These are phyloP conservation scores for Enteromius anoplus DNA, from an alignment of 2,797 vertebrate species.

Conservation along the genomic window DNA sequence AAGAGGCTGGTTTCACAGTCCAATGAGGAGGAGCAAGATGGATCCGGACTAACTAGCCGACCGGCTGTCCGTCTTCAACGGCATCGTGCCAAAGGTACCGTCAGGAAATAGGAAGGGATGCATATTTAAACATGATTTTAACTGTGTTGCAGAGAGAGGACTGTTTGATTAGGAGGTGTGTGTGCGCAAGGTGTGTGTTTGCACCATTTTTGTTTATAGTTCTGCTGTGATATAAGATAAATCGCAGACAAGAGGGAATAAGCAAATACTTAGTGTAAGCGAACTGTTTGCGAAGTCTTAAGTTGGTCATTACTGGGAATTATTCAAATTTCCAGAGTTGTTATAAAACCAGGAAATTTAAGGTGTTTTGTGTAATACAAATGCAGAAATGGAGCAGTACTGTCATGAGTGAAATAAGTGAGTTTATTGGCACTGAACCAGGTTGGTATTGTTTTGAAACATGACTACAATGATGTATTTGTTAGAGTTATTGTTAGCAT, in stretches of 20 bases:
- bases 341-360: background rate
- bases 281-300: background rate
- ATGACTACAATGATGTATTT: background rate
- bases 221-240: background rate
- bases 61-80: slow-evolving; percentile 59
- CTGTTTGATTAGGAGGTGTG: slow-evolving; percentile 26
- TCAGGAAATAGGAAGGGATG: background rate
- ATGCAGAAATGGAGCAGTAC: background rate
- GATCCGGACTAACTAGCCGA: slow-evolving; percentile 46
- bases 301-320: background rate
- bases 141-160: background rate
- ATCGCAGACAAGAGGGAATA: background rate
- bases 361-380: background rate
- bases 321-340: background rate
- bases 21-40: slow-evolving; percentile 75
- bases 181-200: slow-evolving; percentile 15
- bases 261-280: background rate
- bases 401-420: background rate
- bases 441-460: slow-evolving; percentile 10
- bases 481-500: slow-evolving; percentile 9
- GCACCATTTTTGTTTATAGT: slow-evolving; percentile 8
- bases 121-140: background rate
- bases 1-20: slow-evolving; percentile 85
- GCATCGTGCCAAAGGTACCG: slow-evolving; percentile 75
- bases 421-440: slow-evolving; percentile 9